phyloP scores from a whole-genome alignment of 2,113 vertebrate species.

The Phainopepla nitens region DNA sequence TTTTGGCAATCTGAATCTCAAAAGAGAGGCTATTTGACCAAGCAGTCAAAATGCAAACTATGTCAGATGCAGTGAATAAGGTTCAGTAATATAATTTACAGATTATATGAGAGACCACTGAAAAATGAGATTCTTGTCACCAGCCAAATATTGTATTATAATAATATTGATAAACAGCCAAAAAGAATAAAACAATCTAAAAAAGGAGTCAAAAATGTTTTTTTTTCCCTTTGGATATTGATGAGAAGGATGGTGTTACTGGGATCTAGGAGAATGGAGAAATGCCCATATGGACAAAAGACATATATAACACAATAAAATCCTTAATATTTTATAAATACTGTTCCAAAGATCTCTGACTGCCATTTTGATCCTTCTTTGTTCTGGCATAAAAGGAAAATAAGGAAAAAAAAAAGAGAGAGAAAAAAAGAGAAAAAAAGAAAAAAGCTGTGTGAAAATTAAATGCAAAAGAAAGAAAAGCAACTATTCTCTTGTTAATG shows the following conservation, averaged over 20 bases:
- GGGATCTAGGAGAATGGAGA: background rate
- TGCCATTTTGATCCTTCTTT: background rate
- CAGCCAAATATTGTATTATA: background rate
- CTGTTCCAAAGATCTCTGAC: background rate
- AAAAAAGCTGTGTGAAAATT: background rate
- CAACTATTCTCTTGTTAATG: background rate
- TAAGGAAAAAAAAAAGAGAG: background rate
- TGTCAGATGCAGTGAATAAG: background rate
- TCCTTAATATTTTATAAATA: background rate
- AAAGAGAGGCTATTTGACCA: background rate
- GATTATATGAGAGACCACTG: background rate
- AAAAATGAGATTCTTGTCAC: background rate
- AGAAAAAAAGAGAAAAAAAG: background rate
- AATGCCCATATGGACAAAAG: background rate
- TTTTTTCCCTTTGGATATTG: background rate
- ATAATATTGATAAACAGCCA: background rate
- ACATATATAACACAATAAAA: background rate
- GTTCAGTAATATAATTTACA: constrained; percentile 1
- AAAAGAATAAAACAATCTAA: background rate
- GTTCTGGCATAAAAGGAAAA: background rate
- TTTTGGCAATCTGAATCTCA: constrained; percentile 15
- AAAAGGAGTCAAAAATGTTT: background rate
- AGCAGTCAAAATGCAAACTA: background rate
- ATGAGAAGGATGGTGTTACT: background rate
- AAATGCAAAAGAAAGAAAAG: background rate